phyloP scores from a whole-genome alignment of 2,113 vertebrate species.

The Riparia riparia region DNA sequence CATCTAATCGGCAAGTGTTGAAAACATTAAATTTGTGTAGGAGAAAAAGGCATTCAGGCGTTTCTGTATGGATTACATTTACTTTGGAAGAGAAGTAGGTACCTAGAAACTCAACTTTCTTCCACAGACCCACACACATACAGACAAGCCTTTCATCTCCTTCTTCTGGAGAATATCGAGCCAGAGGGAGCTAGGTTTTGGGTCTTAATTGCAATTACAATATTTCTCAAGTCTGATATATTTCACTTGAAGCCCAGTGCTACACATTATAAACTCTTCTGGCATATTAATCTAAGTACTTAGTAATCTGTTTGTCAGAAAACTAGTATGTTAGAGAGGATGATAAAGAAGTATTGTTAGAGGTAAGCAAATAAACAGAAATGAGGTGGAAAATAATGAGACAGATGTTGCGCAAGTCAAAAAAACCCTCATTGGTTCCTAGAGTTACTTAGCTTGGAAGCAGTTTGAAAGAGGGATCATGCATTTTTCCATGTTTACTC shows the following conservation, averaged over 20 bases:
- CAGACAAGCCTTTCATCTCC: background rate
- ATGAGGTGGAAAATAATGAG: background rate
- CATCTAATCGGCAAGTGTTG: background rate
- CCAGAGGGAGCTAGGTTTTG: background rate
- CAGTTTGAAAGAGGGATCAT: background rate
- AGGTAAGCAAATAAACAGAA: background rate
- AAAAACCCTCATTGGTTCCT: background rate
- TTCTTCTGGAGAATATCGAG: background rate
- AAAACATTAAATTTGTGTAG: background rate
- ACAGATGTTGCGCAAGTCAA: background rate
- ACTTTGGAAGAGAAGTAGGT: background rate
- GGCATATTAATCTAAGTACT: background rate
- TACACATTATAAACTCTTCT: background rate
- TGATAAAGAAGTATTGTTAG: background rate
- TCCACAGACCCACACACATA: background rate
- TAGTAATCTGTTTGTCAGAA: background rate
- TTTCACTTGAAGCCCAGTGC: background rate
- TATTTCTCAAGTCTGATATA: background rate
- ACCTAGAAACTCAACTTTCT: background rate
- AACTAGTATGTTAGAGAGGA: background rate
- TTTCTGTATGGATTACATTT: background rate
- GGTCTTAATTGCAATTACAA: background rate
- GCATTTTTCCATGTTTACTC: background rate
- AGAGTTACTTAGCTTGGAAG: background rate
- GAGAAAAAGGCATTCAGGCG: background rate